These are phyloP conservation scores for Calameuta filiformis DNA, from an alignment of 2,888 invertebrate genomes.

Conservation along the genomic window DNA sequence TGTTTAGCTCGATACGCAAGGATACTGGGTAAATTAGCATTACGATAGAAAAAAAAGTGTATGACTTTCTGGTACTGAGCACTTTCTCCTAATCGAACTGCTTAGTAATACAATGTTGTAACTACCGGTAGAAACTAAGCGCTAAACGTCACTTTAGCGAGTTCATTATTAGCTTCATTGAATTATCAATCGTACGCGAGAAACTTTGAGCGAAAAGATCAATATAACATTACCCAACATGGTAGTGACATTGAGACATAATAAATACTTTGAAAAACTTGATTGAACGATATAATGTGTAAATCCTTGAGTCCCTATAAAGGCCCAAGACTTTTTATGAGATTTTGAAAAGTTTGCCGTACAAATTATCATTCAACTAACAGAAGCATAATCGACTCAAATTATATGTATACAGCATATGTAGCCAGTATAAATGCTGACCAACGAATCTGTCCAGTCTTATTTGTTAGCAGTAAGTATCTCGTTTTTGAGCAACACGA, in stretches of 20 bases:
- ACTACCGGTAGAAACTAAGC: conserved; percentile 5
- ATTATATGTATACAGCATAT: background rate
- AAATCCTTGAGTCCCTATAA: background rate
- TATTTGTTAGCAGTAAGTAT: background rate
- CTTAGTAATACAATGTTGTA: conserved; percentile 1
- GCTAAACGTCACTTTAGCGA: background rate
- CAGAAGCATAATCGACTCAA: background rate
- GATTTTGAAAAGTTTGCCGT: background rate
- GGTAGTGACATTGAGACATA: background rate
- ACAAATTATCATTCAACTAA: background rate
- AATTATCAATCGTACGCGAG: background rate
- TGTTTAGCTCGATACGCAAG: background rate
- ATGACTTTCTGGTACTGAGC: background rate
- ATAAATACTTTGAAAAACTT: background rate
- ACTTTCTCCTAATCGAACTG: conserved; percentile 4
- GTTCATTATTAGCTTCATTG: background rate
- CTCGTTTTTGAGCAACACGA: background rate
- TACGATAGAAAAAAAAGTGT: background rate
- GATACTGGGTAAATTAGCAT: background rate
- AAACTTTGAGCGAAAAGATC: background rate
- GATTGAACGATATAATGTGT: background rate
- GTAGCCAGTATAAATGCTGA: background rate
- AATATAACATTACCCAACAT: background rate
- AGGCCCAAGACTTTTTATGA: background rate
- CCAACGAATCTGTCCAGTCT: background rate